These are phyloP conservation scores for Digitonthophagus gazella DNA, from an alignment of 2,888 invertebrate genomes.

Conservation along the genomic window DNA sequence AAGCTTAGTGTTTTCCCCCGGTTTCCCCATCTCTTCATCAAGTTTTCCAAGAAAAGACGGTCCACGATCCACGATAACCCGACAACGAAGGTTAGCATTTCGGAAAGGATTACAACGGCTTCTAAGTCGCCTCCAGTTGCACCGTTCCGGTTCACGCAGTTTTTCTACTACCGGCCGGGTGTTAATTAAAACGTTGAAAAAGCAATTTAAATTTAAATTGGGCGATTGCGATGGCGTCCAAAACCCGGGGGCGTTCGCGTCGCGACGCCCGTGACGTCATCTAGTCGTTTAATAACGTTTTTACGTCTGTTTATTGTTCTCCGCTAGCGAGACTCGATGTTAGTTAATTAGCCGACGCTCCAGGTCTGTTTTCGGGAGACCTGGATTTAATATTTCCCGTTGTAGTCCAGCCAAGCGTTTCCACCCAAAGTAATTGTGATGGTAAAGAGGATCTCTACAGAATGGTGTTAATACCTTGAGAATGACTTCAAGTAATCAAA, in stretches of 20 bases:
- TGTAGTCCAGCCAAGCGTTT: too few species aligned
- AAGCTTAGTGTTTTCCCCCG: not conserved
- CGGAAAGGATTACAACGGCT: not conserved
- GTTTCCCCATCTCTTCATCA: too few species aligned
- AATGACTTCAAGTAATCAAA: too few species aligned
- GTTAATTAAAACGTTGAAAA: slow-evolving; percentile 18
- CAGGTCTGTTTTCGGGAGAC: not conserved
- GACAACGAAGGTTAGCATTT: not conserved
- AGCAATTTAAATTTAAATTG: slow-evolving; percentile 16
- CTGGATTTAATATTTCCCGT: not conserved
- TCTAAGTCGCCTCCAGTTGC: not conserved
- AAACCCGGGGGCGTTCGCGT: not conserved
- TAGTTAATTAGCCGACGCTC: not conserved
- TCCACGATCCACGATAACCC: not conserved
- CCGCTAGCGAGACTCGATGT: not conserved
- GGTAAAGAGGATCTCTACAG: too few species aligned
- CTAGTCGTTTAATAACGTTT: not conserved
- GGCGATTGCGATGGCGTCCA: not conserved
- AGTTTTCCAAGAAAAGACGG: not conserved
- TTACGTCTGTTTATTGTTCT: not conserved
- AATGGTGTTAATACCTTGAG: too few species aligned
- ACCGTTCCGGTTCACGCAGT: not conserved
- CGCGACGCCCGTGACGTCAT: not conserved
- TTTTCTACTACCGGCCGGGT: not conserved
- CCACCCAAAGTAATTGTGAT: too few species aligned